phyloP scores from a whole-genome alignment of 2,797 vertebrate genomes.

The Neosilurus mollespiculum region DNA sequence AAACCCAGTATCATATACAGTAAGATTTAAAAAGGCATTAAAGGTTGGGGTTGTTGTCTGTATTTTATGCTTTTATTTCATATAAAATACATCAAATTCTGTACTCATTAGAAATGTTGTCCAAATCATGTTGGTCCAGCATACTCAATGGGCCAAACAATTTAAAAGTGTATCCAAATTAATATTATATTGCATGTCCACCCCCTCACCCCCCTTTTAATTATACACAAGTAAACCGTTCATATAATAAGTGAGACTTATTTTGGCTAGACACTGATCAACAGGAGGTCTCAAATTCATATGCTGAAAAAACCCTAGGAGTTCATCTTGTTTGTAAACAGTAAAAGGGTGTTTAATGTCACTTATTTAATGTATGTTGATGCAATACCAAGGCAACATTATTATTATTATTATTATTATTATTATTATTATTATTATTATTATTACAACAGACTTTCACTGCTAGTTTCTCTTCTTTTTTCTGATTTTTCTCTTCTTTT shows the following conservation, averaged over 20 bases:
- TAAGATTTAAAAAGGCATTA: background rate
- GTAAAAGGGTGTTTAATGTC: background rate
- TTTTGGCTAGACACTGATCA: background rate
- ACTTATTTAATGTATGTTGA: background rate
- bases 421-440: too few relatives aligned
- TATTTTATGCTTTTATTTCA: background rate
- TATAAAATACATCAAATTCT: background rate
- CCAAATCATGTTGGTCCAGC: background rate
- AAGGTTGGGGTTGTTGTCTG: background rate
- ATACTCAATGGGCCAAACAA: background rate
- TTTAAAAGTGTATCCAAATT: background rate
- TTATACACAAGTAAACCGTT: background rate
- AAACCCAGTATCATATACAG: background rate
- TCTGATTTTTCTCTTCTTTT: background rate
- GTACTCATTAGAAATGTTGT: background rate
- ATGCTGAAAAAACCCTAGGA: background rate
- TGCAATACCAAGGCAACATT: background rate
- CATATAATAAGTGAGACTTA: background rate
- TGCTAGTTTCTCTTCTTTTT: too few relatives aligned
- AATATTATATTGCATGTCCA: background rate
- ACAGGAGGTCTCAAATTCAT: background rate
- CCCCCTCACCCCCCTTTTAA: too few relatives aligned
- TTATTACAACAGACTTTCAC: background rate
- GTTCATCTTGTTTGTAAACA: background rate
- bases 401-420: background rate